Percentiles rank a stretch among this genome's conserved stretches.
These are phyloP conservation scores for Leptopilina syphax DNA, from an alignment of 2,888 invertebrate species.

Conservation along the genomic window DNA sequence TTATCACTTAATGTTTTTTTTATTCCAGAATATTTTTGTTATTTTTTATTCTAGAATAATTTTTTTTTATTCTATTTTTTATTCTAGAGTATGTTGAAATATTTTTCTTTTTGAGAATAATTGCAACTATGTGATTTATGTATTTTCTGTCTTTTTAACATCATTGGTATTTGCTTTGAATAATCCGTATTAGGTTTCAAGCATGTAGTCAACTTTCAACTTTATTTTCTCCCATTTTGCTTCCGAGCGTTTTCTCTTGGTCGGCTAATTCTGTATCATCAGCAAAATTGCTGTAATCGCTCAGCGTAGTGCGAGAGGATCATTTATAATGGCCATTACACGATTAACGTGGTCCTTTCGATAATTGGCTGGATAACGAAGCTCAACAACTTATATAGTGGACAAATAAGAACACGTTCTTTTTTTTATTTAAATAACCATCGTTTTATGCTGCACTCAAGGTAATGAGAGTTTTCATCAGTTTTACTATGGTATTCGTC, in stretches of 20 bases:
- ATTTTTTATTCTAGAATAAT: no score
- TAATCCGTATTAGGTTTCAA: slow-evolving; percentile 7
- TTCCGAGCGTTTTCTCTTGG: slow-evolving; percentile 5
- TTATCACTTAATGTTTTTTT: no score
- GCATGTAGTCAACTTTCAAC: background rate
- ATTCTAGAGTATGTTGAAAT: no score
- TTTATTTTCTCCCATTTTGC: background rate
- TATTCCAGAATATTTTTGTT: no score
- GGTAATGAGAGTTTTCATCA: background rate
- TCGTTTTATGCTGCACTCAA: slow-evolving; percentile 1
- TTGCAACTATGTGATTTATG: no score
- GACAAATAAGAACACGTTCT: slow-evolving; percentile 20
- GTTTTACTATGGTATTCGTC: no score
- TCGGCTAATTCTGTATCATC: slow-evolving; percentile 67
- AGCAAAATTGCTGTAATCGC: slow-evolving; percentile 67
- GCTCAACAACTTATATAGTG: slow-evolving; percentile 47
- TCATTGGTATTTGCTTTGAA: slow-evolving; percentile 7
- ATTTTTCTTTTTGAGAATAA: no score
- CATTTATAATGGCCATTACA: slow-evolving; percentile 63
- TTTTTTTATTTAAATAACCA: slow-evolving; percentile 1
- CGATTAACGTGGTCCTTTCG: slow-evolving; percentile 66
- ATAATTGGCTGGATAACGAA: slow-evolving; percentile 69
- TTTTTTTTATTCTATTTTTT: background rate
- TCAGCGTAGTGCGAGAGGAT: slow-evolving; percentile 61
- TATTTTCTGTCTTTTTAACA: background rate